Conservation (phyloP, 2,113 vertebrate species). For the Oenanthe oenanthe region DNA sequence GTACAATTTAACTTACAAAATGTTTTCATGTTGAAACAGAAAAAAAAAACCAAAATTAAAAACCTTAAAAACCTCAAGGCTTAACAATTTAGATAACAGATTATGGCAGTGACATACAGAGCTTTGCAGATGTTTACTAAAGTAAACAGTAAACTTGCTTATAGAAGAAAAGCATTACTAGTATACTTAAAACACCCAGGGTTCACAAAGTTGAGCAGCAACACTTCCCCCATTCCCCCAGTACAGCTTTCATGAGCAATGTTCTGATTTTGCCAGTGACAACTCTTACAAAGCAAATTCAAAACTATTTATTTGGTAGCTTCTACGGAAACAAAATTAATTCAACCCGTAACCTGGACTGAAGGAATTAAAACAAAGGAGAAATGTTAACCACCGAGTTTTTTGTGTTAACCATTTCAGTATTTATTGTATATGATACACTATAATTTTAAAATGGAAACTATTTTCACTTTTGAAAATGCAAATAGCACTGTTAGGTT, state of each 20-base stretch:
- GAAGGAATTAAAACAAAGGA: neutral
- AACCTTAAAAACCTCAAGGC: neutral
- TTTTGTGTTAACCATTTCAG: neutral
- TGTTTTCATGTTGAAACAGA: neutral
- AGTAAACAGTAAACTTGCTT: neutral
- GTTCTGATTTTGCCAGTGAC: neutral
- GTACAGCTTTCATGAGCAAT: neutral
- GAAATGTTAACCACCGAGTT: neutral
- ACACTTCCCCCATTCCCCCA: neutral
- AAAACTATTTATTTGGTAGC: slow-evolving; percentile 45
- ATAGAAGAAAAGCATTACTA: neutral
- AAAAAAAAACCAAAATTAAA: neutral
- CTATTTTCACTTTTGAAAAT: neutral
- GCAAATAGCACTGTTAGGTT: slow-evolving; percentile 8
- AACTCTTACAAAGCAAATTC: neutral
- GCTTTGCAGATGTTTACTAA: neutral
- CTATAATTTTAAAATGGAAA: slow-evolving; percentile 14
- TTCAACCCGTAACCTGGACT: neutral
- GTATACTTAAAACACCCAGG: neutral
- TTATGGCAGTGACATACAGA: neutral
- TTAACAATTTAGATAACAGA: neutral
- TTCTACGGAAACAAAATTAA: slow-evolving; percentile 21
- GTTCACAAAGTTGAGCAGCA: neutral
- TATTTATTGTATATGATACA: neutral
- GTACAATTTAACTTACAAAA: neutral